Evolutionary conservation across 2,113 vertebrate genomes (phyloP).

Genomic region (Seriola quinqueradiata): DNA sequence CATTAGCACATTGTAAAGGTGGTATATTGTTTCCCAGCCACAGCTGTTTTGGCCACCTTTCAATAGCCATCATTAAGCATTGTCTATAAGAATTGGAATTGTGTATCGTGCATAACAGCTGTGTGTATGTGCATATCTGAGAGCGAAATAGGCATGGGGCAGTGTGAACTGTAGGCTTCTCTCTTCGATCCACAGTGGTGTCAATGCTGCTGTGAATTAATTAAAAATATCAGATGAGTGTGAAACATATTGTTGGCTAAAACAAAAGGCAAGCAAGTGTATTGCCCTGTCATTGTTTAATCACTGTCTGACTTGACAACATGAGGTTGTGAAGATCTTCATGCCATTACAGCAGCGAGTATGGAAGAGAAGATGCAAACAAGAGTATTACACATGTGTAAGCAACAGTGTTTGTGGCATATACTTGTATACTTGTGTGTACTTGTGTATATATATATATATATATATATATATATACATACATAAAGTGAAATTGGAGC

Average conservation of each 20-base stretch:
- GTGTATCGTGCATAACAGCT: not conserved
- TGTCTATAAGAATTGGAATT: constrained; percentile 18
- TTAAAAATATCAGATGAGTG: constrained; percentile 46
- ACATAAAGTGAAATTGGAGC: not conserved
- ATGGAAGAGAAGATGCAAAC: not conserved
- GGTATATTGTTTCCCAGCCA: constrained; percentile 52
- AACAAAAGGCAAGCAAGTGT: constrained; percentile 49
- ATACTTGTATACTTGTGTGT: too few relatives aligned
- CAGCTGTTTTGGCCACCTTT: constrained; percentile 53
- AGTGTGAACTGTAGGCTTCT: constrained; percentile 21
- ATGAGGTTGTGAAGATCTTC: constrained; percentile 11
- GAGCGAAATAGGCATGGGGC: constrained; percentile 29
- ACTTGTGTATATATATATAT: too few relatives aligned
- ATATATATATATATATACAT: too few relatives aligned
- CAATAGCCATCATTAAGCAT: constrained; percentile 39
- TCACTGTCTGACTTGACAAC: constrained; percentile 3
- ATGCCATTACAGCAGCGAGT: not conserved
- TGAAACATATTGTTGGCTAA: constrained; percentile 43
- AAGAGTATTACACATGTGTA: not conserved
- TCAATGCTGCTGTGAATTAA: constrained; percentile 57
- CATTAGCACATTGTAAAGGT: constrained; percentile 76
- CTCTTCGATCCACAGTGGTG: constrained; percentile 58
- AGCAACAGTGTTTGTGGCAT: not conserved
- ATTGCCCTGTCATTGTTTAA: not conserved
- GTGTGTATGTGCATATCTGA: not conserved